Base-by-base conservation (phyloP, 2,797 vertebrate genomes). In the Vireo griseus region DNA sequence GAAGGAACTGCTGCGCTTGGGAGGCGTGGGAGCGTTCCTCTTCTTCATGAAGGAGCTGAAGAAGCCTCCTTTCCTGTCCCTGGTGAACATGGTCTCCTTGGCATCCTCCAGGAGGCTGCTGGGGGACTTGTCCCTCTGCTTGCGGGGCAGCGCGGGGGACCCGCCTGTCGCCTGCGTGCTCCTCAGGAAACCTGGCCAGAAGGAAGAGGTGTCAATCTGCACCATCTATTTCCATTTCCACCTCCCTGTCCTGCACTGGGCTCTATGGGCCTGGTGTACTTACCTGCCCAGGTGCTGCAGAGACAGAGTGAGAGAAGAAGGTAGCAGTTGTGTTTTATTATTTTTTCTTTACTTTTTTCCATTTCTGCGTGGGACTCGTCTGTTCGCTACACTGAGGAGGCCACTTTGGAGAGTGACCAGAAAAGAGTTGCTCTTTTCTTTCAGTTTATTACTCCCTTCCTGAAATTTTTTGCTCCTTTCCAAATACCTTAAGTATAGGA, bases 11-110 rank as follows among this genome's bases (percentile, higher is more conserved):
- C 99, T 99, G 96, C 99, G 99, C 93, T 99, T 99, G 35, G 99
- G 99, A 20, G 99, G 99, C 1, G 98, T 99, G 11, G 99, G 99
- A 48, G 99, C 99, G 14, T 98, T 99, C 95, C 99, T 99, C 97
- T 99, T 99, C 97, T 99, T 99, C 97, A 99, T 99, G 90, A 99
- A 99, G 68, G 99, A 99, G 97, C 99, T 99, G 97, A 99, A 99
- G 98, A 99, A 99, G 94, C 99, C 99, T 7, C 99, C 98, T 96
- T 99, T 99, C 77, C 99, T 98, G 95, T 99, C 99, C 88, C 99
- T 98, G 50, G 98, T 99, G 95, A 99, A 99, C 39, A 98, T 98
- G 39, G 98, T 98, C 97, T 99, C 99, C 97, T 98, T 98, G 71
- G 98, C 94, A 57, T 99, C 99, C 82, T 99, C 99, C 96, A 99